phyloP scores from a whole-genome alignment of 2,888 invertebrate species.

The Schrankia costaestrigalis region DNA sequence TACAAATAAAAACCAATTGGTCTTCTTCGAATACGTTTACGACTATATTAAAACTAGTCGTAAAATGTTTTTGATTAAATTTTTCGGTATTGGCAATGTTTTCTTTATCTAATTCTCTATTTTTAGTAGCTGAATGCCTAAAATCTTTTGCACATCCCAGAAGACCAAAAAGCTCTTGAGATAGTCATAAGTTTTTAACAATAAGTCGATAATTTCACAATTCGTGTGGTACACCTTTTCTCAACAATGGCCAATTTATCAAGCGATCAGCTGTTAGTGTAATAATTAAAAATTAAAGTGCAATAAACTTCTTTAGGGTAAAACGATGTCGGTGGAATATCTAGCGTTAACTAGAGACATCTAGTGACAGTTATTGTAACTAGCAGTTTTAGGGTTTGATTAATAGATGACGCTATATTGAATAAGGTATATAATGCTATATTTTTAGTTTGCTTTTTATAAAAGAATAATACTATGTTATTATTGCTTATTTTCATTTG shows the following conservation, averaged over 20 bases:
- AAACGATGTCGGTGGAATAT: constrained; percentile 27
- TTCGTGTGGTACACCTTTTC: constrained; percentile 15
- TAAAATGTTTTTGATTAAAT: no score
- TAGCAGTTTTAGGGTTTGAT: constrained; percentile 8
- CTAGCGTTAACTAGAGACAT: constrained; percentile 15
- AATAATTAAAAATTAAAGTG: constrained; percentile 33
- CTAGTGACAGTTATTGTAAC: constrained; percentile 13
- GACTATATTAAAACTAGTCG: no score
- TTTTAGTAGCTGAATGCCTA: no score
- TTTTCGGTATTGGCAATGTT: no score
- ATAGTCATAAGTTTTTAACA: no score
- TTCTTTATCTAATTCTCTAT: no score
- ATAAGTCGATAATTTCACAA: constrained; percentile 19
- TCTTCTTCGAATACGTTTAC: no score
- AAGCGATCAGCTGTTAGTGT: constrained; percentile 36
- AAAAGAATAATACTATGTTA: not conserved
- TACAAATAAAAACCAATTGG: no score
- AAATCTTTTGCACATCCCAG: no score
- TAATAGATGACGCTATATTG: constrained; percentile 20
- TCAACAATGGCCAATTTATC: constrained; percentile 32
- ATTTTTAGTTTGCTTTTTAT: not conserved
- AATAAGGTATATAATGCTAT: not conserved
- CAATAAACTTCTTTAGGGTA: constrained; percentile 22
- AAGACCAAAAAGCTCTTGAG: no score
- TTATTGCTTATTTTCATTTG: constrained; percentile 6